Base-by-base conservation (phyloP, 1,140 invertebrate genomes). In the Hycleus phaleratus region DNA sequence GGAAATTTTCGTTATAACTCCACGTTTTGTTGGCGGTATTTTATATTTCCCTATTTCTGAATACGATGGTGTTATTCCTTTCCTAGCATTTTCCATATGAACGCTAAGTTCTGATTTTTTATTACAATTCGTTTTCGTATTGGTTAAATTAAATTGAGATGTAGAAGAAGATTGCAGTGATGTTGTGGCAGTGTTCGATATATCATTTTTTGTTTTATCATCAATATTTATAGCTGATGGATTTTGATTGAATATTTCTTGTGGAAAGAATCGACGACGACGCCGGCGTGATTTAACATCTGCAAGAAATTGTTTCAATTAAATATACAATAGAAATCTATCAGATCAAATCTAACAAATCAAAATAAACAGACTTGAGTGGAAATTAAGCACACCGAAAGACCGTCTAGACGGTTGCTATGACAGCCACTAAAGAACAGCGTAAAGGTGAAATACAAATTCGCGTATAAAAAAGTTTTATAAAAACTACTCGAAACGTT, bases 191-290 rank as follows among this genome's bases (percentile, higher is more conserved):
- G 68, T 68, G 56, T 54, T 47, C 38, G 45, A 62, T 43, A 46
- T 49, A 54, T 65, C 61, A 60, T 59, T 63, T 59, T 54, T 59
- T 53, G 40, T 12, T 8, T 40, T 53, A 40, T 62, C 62, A 51
- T 60, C 49, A 18, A 49, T 55, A 59, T 39, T 52, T 26, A 25
- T 26, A 38, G 26, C 18, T 46, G 53, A 49, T 7, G 51, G 25
- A 3, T 60, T 47, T 50, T 66, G 67, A 25, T 67, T 53, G 40
- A 66, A 54, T 8, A 68, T 52, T 57, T 77, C 75, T 11, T 68
- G 67, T 0, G 75, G 74, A 45, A 78, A 67, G 53, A 77, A 75
- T 10, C 76, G 76, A 52, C 76, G 70, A 11, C 73, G 68, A 12
- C 75, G 68, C 6, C 76, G 63, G 44, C 74, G 69, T 11, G 42